Evolutionary conservation across 35 echinoderm and acorn worm species (phyloP).

Genomic region (Strongylocentrotus purpuratus): DNA sequence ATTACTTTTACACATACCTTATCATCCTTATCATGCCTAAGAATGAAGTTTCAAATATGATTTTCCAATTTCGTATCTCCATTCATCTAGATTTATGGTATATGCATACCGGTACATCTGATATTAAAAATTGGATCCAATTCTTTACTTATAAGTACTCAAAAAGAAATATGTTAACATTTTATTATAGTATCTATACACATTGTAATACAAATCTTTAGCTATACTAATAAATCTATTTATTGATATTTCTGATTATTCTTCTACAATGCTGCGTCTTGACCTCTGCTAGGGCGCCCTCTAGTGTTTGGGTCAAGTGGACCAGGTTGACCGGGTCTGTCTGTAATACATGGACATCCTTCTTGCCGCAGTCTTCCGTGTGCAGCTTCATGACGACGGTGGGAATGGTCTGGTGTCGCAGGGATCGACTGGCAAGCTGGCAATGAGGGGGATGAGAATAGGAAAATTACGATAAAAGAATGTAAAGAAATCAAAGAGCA

Average conservation of each 20-base stretch:
- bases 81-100: too few relatives aligned
- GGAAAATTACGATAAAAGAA: not conserved
- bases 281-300: slow-evolving; percentile 88
- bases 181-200: too few relatives aligned
- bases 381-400: slow-evolving; percentile 86
- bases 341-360: slow-evolving; percentile 68
- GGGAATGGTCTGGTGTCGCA: slow-evolving; percentile 86
- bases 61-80: too few relatives aligned
- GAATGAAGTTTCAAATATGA: too few relatives aligned
- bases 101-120: too few relatives aligned
- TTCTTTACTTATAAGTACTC: too few relatives aligned
- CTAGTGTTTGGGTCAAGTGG: slow-evolving; percentile 88
- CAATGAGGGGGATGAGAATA: slow-evolving; percentile 3
- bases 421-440: slow-evolving; percentile 91
- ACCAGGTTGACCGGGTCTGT: slow-evolving; percentile 97
- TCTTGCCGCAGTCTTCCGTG: slow-evolving; percentile 79
- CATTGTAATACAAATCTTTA: not conserved
- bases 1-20: too few relatives aligned
- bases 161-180: too few relatives aligned
- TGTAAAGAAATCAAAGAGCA: not conserved
- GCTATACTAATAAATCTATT: slow-evolving; percentile 39
- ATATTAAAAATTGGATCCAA: too few relatives aligned
- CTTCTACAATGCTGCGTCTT: slow-evolving; percentile 91
- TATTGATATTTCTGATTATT: slow-evolving; percentile 98
- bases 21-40: too few relatives aligned